Percentiles rank a stretch among this genome's conserved stretches.
Conservation (phyloP, 2,888 invertebrate genomes). For the Idaea straminata region DNA sequence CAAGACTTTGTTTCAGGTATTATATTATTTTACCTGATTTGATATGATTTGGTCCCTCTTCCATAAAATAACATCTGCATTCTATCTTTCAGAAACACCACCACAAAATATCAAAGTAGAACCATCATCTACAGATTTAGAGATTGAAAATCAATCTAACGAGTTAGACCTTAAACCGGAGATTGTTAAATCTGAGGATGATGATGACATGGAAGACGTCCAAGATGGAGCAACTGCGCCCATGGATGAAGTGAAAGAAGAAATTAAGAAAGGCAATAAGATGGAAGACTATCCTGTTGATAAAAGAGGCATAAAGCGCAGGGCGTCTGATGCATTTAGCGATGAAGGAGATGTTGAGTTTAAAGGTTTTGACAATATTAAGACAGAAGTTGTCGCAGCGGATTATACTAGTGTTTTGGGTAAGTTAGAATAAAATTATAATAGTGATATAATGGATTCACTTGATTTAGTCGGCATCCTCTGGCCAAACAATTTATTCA, state of each 20-base stretch:
- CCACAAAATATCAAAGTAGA: not conserved
- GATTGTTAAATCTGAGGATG: not conserved
- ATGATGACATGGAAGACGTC: slow-evolving; percentile 13
- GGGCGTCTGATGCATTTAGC: slow-evolving; percentile 63
- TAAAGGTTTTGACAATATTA: slow-evolving; percentile 57
- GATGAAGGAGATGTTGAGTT: slow-evolving; percentile 56
- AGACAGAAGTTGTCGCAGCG: slow-evolving; percentile 38
- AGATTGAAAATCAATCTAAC: not conserved
- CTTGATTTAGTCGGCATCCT: too few relatives aligned
- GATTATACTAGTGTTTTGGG: slow-evolving; percentile 57
- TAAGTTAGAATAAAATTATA: slow-evolving; percentile 34
- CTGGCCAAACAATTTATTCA: not conserved
- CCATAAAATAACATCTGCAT: not conserved
- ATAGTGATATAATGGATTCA: not conserved
- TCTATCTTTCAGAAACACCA: slow-evolving; percentile 12
- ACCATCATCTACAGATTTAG: not conserved
- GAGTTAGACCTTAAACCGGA: slow-evolving; percentile 6
- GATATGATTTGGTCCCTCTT: too few relatives aligned
- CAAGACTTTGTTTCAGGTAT: too few relatives aligned
- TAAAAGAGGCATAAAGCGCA: slow-evolving; percentile 56
- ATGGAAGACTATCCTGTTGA: slow-evolving; percentile 25
- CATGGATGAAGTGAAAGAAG: slow-evolving; percentile 14
- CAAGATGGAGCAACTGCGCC: slow-evolving; percentile 15
- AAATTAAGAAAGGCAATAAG: slow-evolving; percentile 20
- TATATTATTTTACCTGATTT: too few relatives aligned